Percentiles rank a stretch among this genome's conserved stretches.
These are phyloP conservation scores for Menidia beryllina DNA, from an alignment of 2,113 vertebrate genomes.

Conservation along the genomic window DNA sequence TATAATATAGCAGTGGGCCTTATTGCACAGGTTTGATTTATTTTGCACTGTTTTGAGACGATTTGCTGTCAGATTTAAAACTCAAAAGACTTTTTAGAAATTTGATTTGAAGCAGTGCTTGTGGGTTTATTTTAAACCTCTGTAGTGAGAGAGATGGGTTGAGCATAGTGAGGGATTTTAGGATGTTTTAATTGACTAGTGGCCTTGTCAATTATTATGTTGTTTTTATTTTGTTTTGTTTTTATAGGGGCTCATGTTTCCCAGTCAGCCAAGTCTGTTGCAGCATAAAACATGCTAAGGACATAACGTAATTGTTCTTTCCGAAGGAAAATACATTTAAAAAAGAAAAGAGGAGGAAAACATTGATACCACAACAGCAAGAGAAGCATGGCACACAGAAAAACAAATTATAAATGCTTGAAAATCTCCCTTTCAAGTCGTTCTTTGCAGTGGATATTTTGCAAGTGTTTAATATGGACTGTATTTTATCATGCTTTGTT, in stretches of 20 bases:
- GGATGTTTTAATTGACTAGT: constrained; percentile 71
- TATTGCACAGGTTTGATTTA: constrained; percentile 79
- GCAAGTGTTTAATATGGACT: constrained; percentile 68
- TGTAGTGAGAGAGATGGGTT: constrained; percentile 26
- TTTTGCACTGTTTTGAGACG: constrained; percentile 83
- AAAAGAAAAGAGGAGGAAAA: background rate
- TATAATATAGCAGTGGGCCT: constrained; percentile 71
- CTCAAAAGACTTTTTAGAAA: constrained; percentile 22
- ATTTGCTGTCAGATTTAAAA: constrained; percentile 59
- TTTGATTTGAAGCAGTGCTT: constrained; percentile 49
- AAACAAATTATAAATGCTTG: constrained; percentile 21
- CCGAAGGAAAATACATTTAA: constrained; percentile 48
- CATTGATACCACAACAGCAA: constrained; percentile 25
- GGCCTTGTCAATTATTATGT: constrained; percentile 74
- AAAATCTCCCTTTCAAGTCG: constrained; percentile 35
- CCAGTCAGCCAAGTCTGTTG: constrained; percentile 16
- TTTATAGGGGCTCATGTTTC: constrained; percentile 42
- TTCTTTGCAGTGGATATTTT: constrained; percentile 73
- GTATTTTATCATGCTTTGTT: constrained; percentile 57
- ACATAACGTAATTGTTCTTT: constrained; percentile 37
- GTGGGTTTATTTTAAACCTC: constrained; percentile 24
- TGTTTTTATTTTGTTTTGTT: constrained; percentile 57
- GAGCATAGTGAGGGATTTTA: constrained; percentile 42
- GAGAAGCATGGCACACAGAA: constrained; percentile 48
- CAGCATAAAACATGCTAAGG: constrained; percentile 44